A percentile compares a stretch with the other conserved stretches of the same genome.
These are phyloP conservation scores for Corydoras sp. DNA, from an alignment of 2,113 vertebrate genomes.

Conservation along the genomic window DNA sequence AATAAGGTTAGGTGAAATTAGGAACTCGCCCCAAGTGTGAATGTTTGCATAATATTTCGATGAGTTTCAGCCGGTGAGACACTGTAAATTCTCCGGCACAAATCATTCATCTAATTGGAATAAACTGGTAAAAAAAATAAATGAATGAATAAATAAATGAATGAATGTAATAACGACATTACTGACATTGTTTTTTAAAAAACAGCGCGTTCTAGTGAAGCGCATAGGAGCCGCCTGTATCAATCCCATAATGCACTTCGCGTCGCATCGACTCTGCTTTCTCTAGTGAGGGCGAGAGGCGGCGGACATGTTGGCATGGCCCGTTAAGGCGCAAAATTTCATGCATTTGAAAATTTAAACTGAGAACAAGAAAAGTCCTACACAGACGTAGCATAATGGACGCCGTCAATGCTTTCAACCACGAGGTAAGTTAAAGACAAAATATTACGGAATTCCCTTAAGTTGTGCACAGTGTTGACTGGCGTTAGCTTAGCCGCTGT, in stretches of 20 bases:
- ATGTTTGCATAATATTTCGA: too few species aligned
- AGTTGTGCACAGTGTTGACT: conserved; percentile 11
- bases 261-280: conserved; percentile 34
- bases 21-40: too few species aligned
- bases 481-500: conserved; percentile 3
- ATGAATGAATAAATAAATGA: too few species aligned
- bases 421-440: conserved; percentile 66
- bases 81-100: too few species aligned
- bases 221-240: background rate
- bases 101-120: too few species aligned
- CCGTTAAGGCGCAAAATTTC: conserved; percentile 53
- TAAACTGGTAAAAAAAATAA: too few species aligned
- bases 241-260: conserved; percentile 44
- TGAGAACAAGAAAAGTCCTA: background rate
- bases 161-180: too few species aligned
- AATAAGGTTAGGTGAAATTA: too few species aligned
- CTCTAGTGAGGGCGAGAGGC: conserved; percentile 49
- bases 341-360: conserved; percentile 9
- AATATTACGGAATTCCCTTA: background rate
- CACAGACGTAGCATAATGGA: conserved; percentile 68
- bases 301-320: conserved; percentile 74
- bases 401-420: conserved; percentile 83
- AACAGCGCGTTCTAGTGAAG: conserved; percentile 2
- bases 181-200: background rate
- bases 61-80: too few species aligned